Percentiles rank a stretch among this genome's conserved stretches.
phyloP scores from a whole-genome alignment of 2,888 invertebrate genomes.

The Ormyrus thymus region DNA sequence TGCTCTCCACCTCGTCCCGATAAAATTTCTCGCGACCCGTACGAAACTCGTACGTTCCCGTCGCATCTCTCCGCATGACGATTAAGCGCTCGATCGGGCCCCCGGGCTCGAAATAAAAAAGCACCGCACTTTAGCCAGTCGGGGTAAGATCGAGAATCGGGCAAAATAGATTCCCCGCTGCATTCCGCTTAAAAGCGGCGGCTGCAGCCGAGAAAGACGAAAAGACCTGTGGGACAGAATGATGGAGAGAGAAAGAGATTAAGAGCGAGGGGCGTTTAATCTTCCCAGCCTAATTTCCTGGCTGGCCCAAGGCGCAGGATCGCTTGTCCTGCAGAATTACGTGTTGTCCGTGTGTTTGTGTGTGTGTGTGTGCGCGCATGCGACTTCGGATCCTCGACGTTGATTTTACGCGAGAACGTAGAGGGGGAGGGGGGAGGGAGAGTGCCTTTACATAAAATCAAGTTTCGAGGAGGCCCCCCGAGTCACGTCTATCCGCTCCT shows the following conservation, averaged over 20 bases:
- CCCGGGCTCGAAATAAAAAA: too few species aligned
- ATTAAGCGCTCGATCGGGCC: too few species aligned
- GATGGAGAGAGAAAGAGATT: too few species aligned
- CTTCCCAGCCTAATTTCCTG: constrained; percentile 55
- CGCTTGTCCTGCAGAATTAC: constrained; percentile 3
- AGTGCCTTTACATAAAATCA: constrained; percentile 49
- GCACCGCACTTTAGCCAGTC: too few species aligned
- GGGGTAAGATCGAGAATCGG: too few species aligned
- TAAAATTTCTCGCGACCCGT: too few species aligned
- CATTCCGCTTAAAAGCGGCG: constrained; percentile 41
- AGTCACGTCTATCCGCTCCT: constrained; percentile 30
- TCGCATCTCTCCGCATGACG: too few species aligned
- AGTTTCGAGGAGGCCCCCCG: constrained; percentile 15
- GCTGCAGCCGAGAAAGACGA: constrained; percentile 33
- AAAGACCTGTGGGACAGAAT: neutral
- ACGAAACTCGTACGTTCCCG: too few species aligned
- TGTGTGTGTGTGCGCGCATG: neutral
- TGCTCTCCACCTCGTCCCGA: too few species aligned
- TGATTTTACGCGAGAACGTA: constrained; percentile 31
- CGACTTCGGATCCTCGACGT: constrained; percentile 33
- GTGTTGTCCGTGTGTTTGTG: constrained; percentile 19
- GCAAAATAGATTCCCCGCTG: constrained; percentile 48
- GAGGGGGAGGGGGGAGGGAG: neutral
- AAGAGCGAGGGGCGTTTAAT: constrained; percentile 34
- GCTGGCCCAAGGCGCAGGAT: constrained; percentile 14